Evolutionary conservation across 2,113 vertebrate species (phyloP).

Genomic region (Cervus canadensis): DNA sequence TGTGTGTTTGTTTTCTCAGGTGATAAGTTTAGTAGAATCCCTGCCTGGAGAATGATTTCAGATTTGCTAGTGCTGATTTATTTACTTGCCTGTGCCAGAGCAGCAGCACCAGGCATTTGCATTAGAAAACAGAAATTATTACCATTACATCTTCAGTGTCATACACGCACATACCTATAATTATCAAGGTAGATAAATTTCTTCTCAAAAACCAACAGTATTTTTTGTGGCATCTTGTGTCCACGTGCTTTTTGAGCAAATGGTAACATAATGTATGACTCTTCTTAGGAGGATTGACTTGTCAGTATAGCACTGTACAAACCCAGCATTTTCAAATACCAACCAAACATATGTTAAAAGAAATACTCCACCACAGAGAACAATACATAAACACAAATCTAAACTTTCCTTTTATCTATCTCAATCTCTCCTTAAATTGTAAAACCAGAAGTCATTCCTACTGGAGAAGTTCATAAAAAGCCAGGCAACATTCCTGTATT

Average conservation of each 20-base stretch:
- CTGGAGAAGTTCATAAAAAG: neutral
- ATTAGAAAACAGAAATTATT: constrained; percentile 18
- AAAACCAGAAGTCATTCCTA: neutral
- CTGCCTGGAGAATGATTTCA: constrained; percentile 54
- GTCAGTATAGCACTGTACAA: neutral
- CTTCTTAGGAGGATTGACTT: constrained; percentile 14
- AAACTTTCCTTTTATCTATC: neutral
- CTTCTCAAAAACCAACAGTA: neutral
- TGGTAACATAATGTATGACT: neutral
- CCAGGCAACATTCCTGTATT: neutral
- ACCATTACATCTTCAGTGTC: neutral
- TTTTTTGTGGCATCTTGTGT: neutral
- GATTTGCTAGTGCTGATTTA: constrained; percentile 53
- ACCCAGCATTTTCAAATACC: constrained; percentile 36
- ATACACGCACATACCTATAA: neutral
- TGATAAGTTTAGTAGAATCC: constrained; percentile 63
- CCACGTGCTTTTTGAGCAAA: constrained; percentile 13
- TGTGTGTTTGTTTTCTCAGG: constrained; percentile 58
- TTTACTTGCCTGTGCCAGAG: constrained; percentile 29
- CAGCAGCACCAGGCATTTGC: neutral
- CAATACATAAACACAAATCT: constrained; percentile 38
- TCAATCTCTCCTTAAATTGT: neutral
- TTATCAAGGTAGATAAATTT: constrained; percentile 12
- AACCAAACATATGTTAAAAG: constrained; percentile 15
- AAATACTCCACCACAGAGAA: constrained; percentile 17